These are phyloP conservation scores for Garrulus glandarius DNA, from an alignment of 2,797 vertebrate species.

Conservation along the genomic window DNA sequence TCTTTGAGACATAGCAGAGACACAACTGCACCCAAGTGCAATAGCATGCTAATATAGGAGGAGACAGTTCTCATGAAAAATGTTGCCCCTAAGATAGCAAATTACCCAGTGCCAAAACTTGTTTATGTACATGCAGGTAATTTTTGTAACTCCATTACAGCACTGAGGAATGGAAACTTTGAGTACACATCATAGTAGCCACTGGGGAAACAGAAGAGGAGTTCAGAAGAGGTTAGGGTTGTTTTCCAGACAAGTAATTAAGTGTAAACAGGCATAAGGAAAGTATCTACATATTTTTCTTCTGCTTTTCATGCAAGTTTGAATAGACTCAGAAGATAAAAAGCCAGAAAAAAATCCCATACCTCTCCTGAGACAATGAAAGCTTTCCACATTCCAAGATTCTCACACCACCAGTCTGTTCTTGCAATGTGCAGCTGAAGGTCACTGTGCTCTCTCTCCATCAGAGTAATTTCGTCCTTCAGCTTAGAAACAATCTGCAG, in stretches of 20 bases:
- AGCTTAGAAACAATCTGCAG: slow-evolving; percentile 89
- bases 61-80: not conserved
- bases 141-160: not conserved
- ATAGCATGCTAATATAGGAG: not conserved
- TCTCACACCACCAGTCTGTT: slow-evolving; percentile 98
- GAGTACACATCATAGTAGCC: accelerated
- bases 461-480: slow-evolving; percentile 92
- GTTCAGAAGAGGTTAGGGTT: not conserved
- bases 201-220: not conserved
- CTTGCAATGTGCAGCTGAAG: slow-evolving; percentile 91
- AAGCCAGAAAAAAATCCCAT: not conserved
- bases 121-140: not conserved
- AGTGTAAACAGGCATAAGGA: not conserved
- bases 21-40: not conserved
- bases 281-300: not conserved
- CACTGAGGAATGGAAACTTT: not conserved
- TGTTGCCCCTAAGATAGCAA: not conserved
- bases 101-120: not conserved
- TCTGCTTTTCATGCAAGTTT: not conserved
- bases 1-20: not conserved
- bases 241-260: not conserved
- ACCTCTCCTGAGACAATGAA: slow-evolving; percentile 88
- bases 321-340: not conserved
- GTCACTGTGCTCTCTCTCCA: slow-evolving; percentile 92
- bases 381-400: slow-evolving; percentile 93